A percentile compares a stretch with the other conserved stretches of the same genome.
Evolutionary conservation across 2,888 invertebrate genomes (phyloP).

Genomic region (Sympetrum striolatum): DNA sequence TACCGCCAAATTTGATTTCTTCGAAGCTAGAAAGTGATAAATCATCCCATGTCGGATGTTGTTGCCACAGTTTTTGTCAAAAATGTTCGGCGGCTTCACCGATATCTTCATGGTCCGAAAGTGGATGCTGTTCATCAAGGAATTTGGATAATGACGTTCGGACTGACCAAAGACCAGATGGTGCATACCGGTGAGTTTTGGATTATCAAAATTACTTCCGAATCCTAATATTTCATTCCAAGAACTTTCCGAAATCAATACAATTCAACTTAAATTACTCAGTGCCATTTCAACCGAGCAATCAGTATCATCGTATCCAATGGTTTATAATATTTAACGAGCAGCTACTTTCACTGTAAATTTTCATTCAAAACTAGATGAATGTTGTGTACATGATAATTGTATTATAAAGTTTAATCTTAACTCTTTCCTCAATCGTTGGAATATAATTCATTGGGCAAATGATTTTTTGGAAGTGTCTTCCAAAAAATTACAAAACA

Average conservation of each 20-base stretch:
- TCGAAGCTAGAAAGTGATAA: background rate
- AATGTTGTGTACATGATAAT: no score
- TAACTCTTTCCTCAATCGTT: no score
- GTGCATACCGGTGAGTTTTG: background rate
- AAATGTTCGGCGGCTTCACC: background rate
- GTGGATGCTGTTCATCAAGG: background rate
- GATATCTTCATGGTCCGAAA: background rate
- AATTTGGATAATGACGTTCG: background rate
- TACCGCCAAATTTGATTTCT: background rate
- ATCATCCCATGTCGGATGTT: background rate
- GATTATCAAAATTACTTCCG: background rate
- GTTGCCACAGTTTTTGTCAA: background rate
- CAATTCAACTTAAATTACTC: background rate
- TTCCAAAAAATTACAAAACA: no score
- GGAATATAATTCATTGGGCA: no score
- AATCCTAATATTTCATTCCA: background rate
- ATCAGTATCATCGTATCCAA: no score
- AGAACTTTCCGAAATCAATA: background rate
- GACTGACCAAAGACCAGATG: background rate
- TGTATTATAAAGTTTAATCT: no score
- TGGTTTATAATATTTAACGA: no score
- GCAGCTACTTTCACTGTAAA: no score
- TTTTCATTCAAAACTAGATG: no score
- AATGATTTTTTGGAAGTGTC: no score
- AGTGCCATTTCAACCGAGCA: no score